Base-by-base conservation (phyloP, 2,797 vertebrate genomes). In the Trachurus trachurus region DNA sequence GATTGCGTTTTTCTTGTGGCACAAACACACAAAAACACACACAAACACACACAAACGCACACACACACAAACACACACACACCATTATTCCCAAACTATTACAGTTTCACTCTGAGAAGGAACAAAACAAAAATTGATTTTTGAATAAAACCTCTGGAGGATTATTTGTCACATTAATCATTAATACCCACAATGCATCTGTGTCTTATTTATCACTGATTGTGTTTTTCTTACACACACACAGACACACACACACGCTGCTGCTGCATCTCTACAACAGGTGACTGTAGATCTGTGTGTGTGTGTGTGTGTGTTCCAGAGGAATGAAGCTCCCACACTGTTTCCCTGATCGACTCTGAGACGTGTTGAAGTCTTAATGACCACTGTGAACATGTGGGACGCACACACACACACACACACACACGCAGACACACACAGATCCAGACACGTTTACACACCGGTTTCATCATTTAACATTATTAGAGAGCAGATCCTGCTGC, bases 1-100 rank as follows among this genome's bases (percentile, higher is more conserved):
- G 72, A 62, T 65, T 83, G 74, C 61, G 71, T 85, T 83, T 82
- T 78, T 49, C n/a, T 26, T 26, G 26, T 26, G 26, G 3, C 26
- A 26, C 26, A 26, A 26, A 26, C 26, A 26, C 26, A 26, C 26
- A 26, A 26, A 26, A 26, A 40, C 39, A 40, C 39, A 40, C 39
- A 11, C 39, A 11, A 34, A 67, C 47, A 65, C 67, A 62, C 44
- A 56, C 37, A 68, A 60, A 45, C 52, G 42, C 58, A 50, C 31
- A 45, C 15, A 22, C 29, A 40, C 39, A 11, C 39, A 11, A 34
- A 67, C 47, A 65, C 37, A 68, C 58, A 50, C 31, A 45, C 15
- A 22, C 29, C 29, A 12, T 42, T 42, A 34, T 5, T 34, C 26
- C 26, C 26, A 26, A 26, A 26, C 26, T 26, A 26, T 26, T 26